Conservation (phyloP, 2,888 invertebrate genomes). For the Miltochrista miniata region DNA sequence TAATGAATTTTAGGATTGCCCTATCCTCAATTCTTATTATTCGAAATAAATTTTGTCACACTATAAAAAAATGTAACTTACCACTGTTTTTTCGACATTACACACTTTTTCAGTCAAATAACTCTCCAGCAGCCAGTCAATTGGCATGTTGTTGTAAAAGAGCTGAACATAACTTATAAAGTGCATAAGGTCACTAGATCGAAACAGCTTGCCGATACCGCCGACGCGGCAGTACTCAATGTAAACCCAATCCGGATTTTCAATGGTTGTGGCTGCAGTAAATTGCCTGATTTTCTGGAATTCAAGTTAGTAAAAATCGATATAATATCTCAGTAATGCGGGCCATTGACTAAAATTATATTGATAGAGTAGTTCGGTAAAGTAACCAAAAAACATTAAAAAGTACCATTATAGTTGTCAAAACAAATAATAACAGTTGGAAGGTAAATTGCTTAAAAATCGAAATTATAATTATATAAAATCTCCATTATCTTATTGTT, state of each 20-base stretch:
- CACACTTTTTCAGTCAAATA: slow-evolving; percentile 96
- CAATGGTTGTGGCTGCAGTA: slow-evolving; percentile 38
- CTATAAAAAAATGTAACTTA: slow-evolving; percentile 66
- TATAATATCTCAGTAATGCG: background rate
- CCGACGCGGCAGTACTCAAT: slow-evolving; percentile 97
- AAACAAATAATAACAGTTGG: too few relatives aligned
- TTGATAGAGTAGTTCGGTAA: too few relatives aligned
- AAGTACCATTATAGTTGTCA: too few relatives aligned
- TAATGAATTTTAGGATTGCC: too few relatives aligned
- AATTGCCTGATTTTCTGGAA: slow-evolving; percentile 64
- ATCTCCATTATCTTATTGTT: too few relatives aligned
- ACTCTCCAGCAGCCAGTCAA: slow-evolving; percentile 97
- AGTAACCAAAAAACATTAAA: too few relatives aligned
- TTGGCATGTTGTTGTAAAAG: slow-evolving; percentile 98
- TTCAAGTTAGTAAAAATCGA: background rate
- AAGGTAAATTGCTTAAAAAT: too few relatives aligned
- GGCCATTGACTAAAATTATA: background rate
- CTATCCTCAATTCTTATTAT: too few relatives aligned
- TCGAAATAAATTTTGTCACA: too few relatives aligned
- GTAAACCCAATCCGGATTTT: slow-evolving; percentile 92
- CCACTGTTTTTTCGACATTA: slow-evolving; percentile 88
- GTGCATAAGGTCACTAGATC: slow-evolving; percentile 92
- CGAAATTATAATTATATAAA: too few relatives aligned
- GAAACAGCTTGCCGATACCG: slow-evolving; percentile 98
- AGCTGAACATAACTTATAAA: slow-evolving; percentile 96